Evolutionary conservation across 2,888 invertebrate species (phyloP), one percentile per base, ranked within the genome.

Genomic region (Luffia ferchaultella): DNA sequence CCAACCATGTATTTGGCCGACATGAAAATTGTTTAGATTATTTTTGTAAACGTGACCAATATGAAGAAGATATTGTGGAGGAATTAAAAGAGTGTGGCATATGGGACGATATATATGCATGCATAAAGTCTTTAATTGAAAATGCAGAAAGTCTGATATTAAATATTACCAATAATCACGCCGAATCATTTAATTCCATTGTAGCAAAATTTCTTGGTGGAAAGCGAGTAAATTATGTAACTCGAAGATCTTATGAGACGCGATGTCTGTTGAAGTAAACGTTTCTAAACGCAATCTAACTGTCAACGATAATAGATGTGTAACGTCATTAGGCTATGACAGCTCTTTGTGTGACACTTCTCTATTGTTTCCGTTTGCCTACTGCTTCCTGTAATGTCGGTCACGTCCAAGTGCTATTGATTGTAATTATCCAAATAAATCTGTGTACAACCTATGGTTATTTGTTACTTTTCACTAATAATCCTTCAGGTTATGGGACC

Each of bases 111-210:
- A 18, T 45, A 2, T 19, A 45, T 5, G 2, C 16, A 7, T 5
- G n/a, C 3, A 17, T 18, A 16, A 2, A 5, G 2, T 2, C 15
- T 2, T n/a, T 50, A 2, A 45, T 45, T 12, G 18, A 1, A 15
- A 45, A 50, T 17, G 45, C 45, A 12, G 18, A 30, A 16, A 50
- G 50, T 41, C 18, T 50, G 15, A 17, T 51, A 20, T n/a, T 47
- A 20, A 48, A 47, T 20, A 40, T 20, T 7, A 47, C 47, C 42
- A 51, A 47, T 43, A 51, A 51, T 30, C 20, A 15, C 19, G 51
- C 47, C n/a, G 51, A 51, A 20, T 44, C 42, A 20, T 51, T 47
- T 44, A 47, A 48, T 44, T 42, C 44, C 18, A 41, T 48, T 40
- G 18, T 48, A 9, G 48, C 48, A 16, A 48, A 48, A 18, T 48